Percentiles rank a stretch among this genome's conserved stretches.
Evolutionary conservation across 2,888 invertebrate species (phyloP).

Genomic region (Lasioglossum morio): DNA sequence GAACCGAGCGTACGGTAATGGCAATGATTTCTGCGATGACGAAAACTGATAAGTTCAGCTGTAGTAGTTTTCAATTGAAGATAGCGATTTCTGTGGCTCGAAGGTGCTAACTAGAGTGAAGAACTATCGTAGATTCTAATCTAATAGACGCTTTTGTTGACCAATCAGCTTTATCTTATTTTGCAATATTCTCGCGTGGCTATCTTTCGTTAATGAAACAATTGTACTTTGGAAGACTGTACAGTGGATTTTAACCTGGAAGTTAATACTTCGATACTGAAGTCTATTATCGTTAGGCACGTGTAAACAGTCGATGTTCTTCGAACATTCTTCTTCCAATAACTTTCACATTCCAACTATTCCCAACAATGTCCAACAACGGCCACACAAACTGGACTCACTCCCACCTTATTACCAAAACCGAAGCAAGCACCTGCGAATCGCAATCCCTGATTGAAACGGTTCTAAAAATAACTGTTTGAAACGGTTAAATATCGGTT

Average conservation of each 20-base stretch:
- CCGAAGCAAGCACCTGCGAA: too few species aligned
- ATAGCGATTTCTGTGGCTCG: background rate
- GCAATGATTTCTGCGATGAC: conserved; percentile 16
- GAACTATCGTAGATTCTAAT: background rate
- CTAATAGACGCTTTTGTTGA: background rate
- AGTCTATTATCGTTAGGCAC: background rate
- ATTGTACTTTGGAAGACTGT: background rate
- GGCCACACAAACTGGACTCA: too few species aligned
- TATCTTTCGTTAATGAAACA: background rate
- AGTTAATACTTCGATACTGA: background rate
- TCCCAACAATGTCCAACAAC: background rate
- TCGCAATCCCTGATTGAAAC: too few species aligned
- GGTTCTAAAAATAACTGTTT: too few species aligned
- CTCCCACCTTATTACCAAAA: too few species aligned
- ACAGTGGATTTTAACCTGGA: background rate
- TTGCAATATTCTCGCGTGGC: background rate
- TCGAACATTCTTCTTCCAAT: background rate
- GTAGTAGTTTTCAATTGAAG: background rate
- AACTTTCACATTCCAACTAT: background rate
- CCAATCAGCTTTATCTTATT: background rate
- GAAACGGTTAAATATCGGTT: too few species aligned
- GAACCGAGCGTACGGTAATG: conserved; percentile 30
- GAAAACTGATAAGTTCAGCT: background rate
- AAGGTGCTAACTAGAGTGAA: background rate
- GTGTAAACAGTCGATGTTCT: background rate